Evolutionary conservation across 2,888 invertebrate genomes (phyloP).

Genomic region (Drosophila falleni): DNA sequence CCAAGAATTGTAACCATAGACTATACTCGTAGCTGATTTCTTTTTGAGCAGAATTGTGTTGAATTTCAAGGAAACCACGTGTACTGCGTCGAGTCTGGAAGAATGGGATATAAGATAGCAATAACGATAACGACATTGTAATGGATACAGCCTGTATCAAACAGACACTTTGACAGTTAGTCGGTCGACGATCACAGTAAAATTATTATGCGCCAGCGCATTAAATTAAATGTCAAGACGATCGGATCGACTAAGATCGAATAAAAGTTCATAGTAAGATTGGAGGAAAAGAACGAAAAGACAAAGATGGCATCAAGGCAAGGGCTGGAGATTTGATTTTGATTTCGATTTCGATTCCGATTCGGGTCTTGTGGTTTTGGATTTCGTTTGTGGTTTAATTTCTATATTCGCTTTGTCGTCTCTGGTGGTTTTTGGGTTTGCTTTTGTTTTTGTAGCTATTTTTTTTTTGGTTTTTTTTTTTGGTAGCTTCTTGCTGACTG

Average conservation of each 20-base stretch:
- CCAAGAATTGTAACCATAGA: not conserved
- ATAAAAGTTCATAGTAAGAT: conserved; percentile 10
- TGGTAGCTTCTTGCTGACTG: conserved; percentile 29
- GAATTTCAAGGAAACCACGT: not conserved
- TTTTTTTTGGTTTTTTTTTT: conserved; percentile 17
- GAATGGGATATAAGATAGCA: conserved; percentile 42
- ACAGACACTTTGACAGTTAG: conserved; percentile 44
- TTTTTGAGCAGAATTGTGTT: not conserved
- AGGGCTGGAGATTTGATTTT: conserved; percentile 48
- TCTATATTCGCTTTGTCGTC: conserved; percentile 22
- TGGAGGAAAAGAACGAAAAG: conserved; percentile 1
- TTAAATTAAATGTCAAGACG: conserved; percentile 73
- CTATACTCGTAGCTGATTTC: not conserved
- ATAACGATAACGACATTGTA: conserved; percentile 49
- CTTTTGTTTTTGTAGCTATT: conserved; percentile 22
- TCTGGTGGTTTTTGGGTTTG: conserved; percentile 26
- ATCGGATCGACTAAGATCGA: conserved; percentile 26
- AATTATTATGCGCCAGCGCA: conserved; percentile 66
- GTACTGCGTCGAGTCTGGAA: conserved; percentile 2
- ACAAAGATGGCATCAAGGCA: conserved; percentile 18
- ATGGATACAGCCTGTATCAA: conserved; percentile 41
- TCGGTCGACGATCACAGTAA: conserved; percentile 26
- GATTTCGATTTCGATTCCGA: conserved; percentile 41
- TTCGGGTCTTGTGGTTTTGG: conserved; percentile 32
- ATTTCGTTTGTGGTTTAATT: conserved; percentile 36